Evolutionary conservation across 2,113 vertebrate genomes (phyloP).

Genomic region (Neogale vison): DNA sequence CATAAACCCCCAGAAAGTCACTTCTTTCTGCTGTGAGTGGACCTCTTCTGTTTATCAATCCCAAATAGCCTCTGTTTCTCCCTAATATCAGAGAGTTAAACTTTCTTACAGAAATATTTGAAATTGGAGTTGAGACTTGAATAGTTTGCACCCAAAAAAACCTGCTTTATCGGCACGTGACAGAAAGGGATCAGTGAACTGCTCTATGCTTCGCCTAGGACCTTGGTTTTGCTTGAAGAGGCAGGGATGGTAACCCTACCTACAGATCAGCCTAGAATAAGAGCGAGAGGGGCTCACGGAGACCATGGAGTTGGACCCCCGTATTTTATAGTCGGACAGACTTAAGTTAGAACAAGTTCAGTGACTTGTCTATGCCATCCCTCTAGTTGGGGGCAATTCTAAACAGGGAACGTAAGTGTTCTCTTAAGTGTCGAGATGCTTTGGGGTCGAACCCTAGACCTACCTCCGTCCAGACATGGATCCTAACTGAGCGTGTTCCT

Average conservation of each 20-base stretch:
- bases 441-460: not conserved
- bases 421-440: not conserved
- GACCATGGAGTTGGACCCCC: too few species aligned
- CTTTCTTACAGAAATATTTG: not conserved
- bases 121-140: not conserved
- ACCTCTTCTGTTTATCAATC: not conserved
- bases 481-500: too few species aligned
- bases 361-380: not conserved
- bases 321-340: not conserved
- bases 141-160: not conserved
- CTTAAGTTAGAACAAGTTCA: not conserved
- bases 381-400: not conserved
- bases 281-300: not conserved
- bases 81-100: not conserved
- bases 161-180: accelerated
- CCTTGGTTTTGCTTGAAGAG: not conserved
- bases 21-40: accelerated
- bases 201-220: not conserved
- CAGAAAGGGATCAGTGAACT: accelerated
- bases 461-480: not conserved
- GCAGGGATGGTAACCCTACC: accelerated
- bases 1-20: not conserved
- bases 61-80: not conserved
- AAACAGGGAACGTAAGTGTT: not conserved
- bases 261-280: not conserved